These are phyloP conservation scores for Phania funesta DNA, from an alignment of 2,888 invertebrate species.

Conservation along the genomic window DNA sequence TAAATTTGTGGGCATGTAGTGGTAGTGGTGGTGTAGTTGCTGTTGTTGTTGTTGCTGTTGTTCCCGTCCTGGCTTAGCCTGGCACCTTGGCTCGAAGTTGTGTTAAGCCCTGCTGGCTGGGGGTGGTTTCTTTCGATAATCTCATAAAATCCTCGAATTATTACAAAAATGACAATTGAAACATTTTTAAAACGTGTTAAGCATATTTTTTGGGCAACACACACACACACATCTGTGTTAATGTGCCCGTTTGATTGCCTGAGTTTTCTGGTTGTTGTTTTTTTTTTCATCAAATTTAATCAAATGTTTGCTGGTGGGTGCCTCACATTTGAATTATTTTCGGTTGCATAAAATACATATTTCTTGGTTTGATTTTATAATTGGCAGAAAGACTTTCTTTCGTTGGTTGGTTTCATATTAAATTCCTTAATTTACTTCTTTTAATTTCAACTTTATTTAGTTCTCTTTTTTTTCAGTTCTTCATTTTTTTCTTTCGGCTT, in stretches of 20 bases:
- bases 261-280: neutral
- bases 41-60: neutral
- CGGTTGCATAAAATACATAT: neutral
- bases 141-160: constrained; percentile 56
- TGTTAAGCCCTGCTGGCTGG: neutral
- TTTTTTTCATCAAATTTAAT: neutral
- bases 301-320: constrained; percentile 6
- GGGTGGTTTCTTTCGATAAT: constrained; percentile 47
- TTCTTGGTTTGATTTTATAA: constrained; percentile 49
- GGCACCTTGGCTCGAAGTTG: neutral
- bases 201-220: constrained; percentile 42
- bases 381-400: constrained; percentile 29
- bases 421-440: constrained; percentile 44
- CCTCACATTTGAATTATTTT: neutral
- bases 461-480: constrained; percentile 8
- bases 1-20: constrained; percentile 39
- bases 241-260: neutral
- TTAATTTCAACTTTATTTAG: constrained; percentile 54
- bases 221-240: constrained; percentile 18
- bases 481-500: constrained; percentile 17
- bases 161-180: constrained; percentile 63
- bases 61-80: neutral
- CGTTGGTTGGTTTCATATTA: constrained; percentile 45
- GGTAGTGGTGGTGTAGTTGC: neutral
- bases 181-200: constrained; percentile 60